These are phyloP conservation scores for Nineta flava DNA, from an alignment of 2,888 invertebrate species.

Conservation along the genomic window DNA sequence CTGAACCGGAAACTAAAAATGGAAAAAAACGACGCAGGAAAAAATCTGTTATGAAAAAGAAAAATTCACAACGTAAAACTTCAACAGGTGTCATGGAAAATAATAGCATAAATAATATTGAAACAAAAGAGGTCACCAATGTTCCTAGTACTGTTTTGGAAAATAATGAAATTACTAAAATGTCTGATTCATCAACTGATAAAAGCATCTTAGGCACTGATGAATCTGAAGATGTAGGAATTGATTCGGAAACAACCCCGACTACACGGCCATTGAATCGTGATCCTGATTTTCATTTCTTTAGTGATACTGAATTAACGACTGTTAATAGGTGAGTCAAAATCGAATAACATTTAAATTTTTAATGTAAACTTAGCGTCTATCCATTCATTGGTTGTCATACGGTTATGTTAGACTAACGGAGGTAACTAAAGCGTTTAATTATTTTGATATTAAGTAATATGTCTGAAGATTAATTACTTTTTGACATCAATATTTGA, in stretches of 20 bases:
- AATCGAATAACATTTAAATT: neutral
- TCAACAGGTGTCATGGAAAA: conserved; percentile 25
- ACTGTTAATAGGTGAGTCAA: conserved; percentile 34
- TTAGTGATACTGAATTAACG: conserved; percentile 85
- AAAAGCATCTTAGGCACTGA: conserved; percentile 27
- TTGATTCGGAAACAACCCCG: conserved; percentile 6
- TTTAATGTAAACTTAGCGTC: neutral
- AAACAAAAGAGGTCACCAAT: neutral
- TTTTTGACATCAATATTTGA: too few relatives aligned
- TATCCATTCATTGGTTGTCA: too few relatives aligned
- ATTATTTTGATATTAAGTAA: too few relatives aligned
- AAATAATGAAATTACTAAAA: conserved; percentile 14
- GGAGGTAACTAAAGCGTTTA: too few relatives aligned
- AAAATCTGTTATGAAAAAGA: conserved; percentile 65
- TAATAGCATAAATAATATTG: conserved; percentile 27
- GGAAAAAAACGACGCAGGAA: conserved; percentile 65
- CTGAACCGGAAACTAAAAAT: conserved; percentile 33
- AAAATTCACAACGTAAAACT: conserved; percentile 56
- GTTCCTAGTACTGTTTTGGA: neutral
- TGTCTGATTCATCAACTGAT: conserved; percentile 23
- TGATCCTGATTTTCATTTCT: conserved; percentile 69
- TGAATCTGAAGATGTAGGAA: conserved; percentile 22
- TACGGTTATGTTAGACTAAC: too few relatives aligned
- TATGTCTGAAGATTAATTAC: too few relatives aligned
- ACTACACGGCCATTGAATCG: conserved; percentile 22